Evolutionary conservation across 1,140 invertebrate species (phyloP).

Genomic region (Anagrus nilaparvatae): DNA sequence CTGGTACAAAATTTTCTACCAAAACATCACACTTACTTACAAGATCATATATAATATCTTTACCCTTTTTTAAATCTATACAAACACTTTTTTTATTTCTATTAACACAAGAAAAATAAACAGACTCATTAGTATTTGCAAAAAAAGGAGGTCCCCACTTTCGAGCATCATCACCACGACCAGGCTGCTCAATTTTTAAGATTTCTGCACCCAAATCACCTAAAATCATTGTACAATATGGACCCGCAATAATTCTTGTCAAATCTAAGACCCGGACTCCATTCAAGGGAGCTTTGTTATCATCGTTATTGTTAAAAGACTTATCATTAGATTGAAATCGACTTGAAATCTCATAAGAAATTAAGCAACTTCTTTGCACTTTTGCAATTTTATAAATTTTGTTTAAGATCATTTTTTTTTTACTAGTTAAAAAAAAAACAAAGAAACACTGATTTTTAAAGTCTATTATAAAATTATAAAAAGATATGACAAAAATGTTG

Average conservation of each 20-base stretch:
- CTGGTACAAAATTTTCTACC: slow-evolving; percentile 92
- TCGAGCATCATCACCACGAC: slow-evolving; percentile 79
- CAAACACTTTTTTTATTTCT: slow-evolving; percentile 94
- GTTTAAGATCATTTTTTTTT: too few species aligned
- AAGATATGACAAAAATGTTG: too few species aligned
- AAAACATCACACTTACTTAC: slow-evolving; percentile 74
- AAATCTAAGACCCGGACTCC: slow-evolving; percentile 73
- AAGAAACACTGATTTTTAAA: too few species aligned
- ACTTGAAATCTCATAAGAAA: too few species aligned
- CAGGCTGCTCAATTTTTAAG: slow-evolving; percentile 78
- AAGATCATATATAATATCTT: slow-evolving; percentile 62
- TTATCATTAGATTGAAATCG: too few species aligned
- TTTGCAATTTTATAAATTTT: too few species aligned
- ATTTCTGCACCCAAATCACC: slow-evolving; percentile 91
- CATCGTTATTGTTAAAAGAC: too few species aligned
- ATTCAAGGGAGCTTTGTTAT: slow-evolving; percentile 37
- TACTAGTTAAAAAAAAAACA: too few species aligned
- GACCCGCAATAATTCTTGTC: slow-evolving; percentile 69
- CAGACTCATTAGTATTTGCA: slow-evolving; percentile 56
- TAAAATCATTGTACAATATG: slow-evolving; percentile 80
- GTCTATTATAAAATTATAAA: too few species aligned
- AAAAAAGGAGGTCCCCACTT: slow-evolving; percentile 91
- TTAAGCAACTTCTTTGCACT: too few species aligned
- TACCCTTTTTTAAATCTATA: slow-evolving; percentile 75
- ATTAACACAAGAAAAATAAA: slow-evolving; percentile 83